A percentile compares a stretch with the other conserved stretches of the same genome.
Evolutionary conservation across 2,797 vertebrate genomes (phyloP).

Genomic region (Pangasius krempfi): DNA sequence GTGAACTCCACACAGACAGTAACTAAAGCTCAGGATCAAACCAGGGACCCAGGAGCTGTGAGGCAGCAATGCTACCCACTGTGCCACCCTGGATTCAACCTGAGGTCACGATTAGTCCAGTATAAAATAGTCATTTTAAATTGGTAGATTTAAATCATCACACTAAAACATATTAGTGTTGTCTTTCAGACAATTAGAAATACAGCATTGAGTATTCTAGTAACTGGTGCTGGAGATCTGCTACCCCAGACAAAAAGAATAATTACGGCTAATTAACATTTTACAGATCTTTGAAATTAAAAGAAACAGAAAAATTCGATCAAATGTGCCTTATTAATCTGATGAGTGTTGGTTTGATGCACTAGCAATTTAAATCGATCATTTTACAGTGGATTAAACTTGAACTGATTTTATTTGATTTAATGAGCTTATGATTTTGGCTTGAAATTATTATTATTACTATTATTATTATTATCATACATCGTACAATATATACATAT

Average conservation of each 20-base stretch:
- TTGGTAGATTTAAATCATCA: background rate
- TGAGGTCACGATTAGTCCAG: background rate
- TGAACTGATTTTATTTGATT: background rate
- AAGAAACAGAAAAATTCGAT: background rate
- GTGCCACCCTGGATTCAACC: background rate
- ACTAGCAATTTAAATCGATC: background rate
- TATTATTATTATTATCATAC: background rate
- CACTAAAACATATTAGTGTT: background rate
- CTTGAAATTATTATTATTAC: background rate
- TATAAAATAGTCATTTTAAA: background rate
- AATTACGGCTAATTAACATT: background rate
- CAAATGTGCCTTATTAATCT: background rate
- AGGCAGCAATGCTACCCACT: background rate
- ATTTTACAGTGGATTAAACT: background rate
- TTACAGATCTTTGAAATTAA: background rate
- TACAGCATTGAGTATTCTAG: background rate
- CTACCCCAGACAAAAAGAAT: background rate
- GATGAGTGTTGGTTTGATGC: background rate
- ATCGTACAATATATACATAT: background rate
- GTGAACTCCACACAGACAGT: background rate
- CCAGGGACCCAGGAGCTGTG: background rate
- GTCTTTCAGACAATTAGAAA: conserved; percentile 5
- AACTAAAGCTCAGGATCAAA: background rate
- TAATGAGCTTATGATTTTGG: background rate
- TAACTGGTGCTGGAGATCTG: background rate